These are phyloP conservation scores for Ceratina japonica DNA, from an alignment of 1,140 invertebrate genomes.

Conservation along the genomic window DNA sequence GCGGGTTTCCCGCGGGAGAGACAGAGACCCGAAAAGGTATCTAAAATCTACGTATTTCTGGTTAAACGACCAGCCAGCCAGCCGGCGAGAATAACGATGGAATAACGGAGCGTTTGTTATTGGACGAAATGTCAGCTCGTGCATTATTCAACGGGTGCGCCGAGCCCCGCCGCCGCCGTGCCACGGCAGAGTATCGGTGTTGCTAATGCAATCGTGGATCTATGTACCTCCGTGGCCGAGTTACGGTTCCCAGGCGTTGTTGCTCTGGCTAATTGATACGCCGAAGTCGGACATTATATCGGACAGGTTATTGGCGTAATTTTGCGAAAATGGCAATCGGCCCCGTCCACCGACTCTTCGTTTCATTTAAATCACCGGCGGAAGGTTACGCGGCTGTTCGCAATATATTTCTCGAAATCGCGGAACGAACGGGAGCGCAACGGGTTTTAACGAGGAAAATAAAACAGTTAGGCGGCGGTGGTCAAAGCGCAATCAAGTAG, in stretches of 20 bases:
- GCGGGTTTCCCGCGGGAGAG: not conserved
- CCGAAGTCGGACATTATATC: constrained; percentile 48
- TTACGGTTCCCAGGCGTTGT: constrained; percentile 40
- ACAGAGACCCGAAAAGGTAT: constrained; percentile 5
- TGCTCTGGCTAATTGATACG: constrained; percentile 56
- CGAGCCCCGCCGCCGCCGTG: no score
- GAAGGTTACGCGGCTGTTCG: not conserved
- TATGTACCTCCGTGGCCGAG: constrained; percentile 46
- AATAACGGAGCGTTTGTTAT: constrained; percentile 42
- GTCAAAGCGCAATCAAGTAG: not conserved
- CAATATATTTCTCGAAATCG: not conserved
- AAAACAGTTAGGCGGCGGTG: no score
- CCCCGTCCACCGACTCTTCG: not conserved
- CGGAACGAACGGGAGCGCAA: no score
- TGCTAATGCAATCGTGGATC: constrained; percentile 61
- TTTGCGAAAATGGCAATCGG: constrained; percentile 23
- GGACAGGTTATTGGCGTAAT: constrained; percentile 41
- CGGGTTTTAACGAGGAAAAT: not conserved
- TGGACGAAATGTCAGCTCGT: constrained; percentile 52
- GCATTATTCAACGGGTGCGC: constrained; percentile 55
- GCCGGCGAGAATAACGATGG: constrained; percentile 35
- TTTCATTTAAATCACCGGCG: not conserved
- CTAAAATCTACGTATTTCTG: constrained; percentile 16
- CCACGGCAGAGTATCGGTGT: constrained; percentile 47
- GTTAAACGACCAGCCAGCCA: constrained; percentile 43